Conservation (phyloP, 1,140 invertebrate species). For the Micrasema minimum region DNA sequence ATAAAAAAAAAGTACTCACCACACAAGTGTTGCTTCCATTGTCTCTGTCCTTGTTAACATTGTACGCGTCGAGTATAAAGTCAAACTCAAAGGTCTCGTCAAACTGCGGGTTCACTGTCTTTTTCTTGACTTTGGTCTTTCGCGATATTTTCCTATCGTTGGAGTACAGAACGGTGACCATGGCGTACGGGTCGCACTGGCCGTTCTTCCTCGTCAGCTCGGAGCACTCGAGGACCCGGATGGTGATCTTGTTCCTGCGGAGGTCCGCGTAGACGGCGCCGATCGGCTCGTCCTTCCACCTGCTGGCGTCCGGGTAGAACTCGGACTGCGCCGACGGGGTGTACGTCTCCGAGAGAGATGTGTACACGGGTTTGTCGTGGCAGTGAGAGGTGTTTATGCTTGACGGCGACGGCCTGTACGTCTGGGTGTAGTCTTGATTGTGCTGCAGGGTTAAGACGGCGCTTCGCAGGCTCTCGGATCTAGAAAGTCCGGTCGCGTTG, state of each 20-base stretch:
- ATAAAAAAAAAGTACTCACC: too few relatives aligned
- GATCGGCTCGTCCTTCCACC: background rate
- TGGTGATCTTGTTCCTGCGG: constrained; percentile 60
- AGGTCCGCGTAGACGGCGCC: background rate
- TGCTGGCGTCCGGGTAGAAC: constrained; percentile 1
- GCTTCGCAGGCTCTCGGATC: constrained; percentile 47
- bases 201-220: constrained; percentile 90
- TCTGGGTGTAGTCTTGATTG: constrained; percentile 18
- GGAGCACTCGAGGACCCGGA: constrained; percentile 82
- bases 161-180: constrained; percentile 81
- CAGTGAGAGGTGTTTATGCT: constrained; percentile 7
- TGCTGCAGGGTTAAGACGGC: background rate
- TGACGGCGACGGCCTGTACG: constrained; percentile 38
- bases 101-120: constrained; percentile 88
- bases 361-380: background rate
- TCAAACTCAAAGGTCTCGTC: constrained; percentile 91
- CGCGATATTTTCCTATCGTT: constrained; percentile 85
- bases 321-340: constrained; percentile 4
- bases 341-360: background rate
- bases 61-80: constrained; percentile 69
- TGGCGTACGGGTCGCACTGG: constrained; percentile 89
- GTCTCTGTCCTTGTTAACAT: constrained; percentile 66
- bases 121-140: constrained; percentile 87
- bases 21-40: constrained; percentile 65
- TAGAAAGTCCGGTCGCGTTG: constrained; percentile 19